phyloP scores from a whole-genome alignment of 2,797 vertebrate genomes.

The Spinus olivaceus region DNA sequence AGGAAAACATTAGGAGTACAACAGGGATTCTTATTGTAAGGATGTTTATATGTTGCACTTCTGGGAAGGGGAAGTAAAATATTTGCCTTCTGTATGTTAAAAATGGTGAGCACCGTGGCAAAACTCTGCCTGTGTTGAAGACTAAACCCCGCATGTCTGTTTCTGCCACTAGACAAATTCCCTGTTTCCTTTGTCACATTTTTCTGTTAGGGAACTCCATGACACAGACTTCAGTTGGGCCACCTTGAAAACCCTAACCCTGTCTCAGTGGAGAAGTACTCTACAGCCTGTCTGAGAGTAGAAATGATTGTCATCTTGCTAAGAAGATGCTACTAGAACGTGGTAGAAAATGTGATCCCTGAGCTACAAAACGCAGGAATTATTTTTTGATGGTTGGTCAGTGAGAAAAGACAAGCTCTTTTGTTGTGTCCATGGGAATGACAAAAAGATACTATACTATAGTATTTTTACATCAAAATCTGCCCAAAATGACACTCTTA shows the following conservation, averaged over 20 bases:
- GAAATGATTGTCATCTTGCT: background rate
- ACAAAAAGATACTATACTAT: background rate
- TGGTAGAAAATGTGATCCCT: background rate
- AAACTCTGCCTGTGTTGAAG: background rate
- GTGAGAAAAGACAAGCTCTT: background rate
- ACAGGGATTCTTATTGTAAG: background rate
- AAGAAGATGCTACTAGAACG: background rate
- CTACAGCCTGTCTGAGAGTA: background rate
- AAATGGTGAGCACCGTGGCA: background rate
- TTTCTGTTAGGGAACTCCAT: background rate
- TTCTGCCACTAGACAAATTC: background rate
- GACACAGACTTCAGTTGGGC: background rate
- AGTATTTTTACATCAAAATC: background rate
- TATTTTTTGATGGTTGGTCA: background rate
- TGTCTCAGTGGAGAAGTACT: background rate
- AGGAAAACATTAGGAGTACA: background rate
- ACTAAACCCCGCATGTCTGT: background rate
- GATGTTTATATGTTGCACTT: background rate
- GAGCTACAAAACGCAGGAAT: background rate
- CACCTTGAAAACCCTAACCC: background rate
- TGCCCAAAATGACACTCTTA: background rate
- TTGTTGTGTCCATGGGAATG: background rate
- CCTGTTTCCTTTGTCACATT: background rate
- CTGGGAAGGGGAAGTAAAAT: background rate
- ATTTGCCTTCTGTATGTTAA: background rate